Evolutionary conservation across 2,888 invertebrate species (phyloP), one percentile per base, ranked within the genome.

Genomic region (Melipona beecheii): DNA sequence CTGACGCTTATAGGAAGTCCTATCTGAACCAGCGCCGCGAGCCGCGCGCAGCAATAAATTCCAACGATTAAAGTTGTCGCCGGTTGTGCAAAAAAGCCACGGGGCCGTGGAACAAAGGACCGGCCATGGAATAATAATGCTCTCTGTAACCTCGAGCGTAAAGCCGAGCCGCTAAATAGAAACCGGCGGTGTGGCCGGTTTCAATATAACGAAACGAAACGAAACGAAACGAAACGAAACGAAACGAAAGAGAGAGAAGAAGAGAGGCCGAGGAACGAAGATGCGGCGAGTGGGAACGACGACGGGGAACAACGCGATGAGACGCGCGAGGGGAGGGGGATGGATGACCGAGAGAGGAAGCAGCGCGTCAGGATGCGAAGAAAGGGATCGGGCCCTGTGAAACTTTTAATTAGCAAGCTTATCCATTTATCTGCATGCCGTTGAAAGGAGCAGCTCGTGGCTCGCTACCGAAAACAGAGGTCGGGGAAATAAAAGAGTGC

Each of bases 341-440:
- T 62, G 66, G 56, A 60, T 62, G 76, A 82, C 62, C 81, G 75
- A 36, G 36, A 36, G 36, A 43, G 79, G n/a, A 54, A 71, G 31
- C 56, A 54, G 49, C 62, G 49, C 62, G 52, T 31, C 66, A 27
- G 52, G 64, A 80, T 43, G 43, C 64, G 36, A 52, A 65, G 60
- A 75, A 24, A 27, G 27, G 24, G 80, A 19, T 49, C 52, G 43
- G 68, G 54, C 64, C 58, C 54, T 72, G 84, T 75, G 90, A 90
- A 92, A 92, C 90, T 93, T 93, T 93, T 93, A 93, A 93, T 93
- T 93, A 93, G 92, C 90, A 89, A 90, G 91, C 91, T 93, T 91
- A 92, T 92, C 89, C 92, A 90, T 93, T 92, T 91, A 91, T 92
- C 86, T 89, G 86, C 84, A 88, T 87, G 84, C 86, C 83, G 81